Evolutionary conservation across 2,797 vertebrate genomes (phyloP), one percentile per base, ranked within the genome.

Genomic region (Hippocampus kuda): DNA sequence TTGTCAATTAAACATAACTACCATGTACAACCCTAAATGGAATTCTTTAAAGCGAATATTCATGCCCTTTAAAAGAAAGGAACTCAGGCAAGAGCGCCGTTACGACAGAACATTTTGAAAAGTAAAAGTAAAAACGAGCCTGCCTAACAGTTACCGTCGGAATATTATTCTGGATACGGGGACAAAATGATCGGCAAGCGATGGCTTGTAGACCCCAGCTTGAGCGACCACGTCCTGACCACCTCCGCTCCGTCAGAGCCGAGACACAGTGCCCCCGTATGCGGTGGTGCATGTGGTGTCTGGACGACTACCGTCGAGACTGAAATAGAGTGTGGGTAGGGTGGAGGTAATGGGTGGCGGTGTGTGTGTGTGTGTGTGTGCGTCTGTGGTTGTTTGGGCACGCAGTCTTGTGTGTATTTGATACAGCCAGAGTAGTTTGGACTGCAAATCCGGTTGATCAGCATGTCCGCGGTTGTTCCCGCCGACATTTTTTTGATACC

Each of bases 311-410:
- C 81, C 73, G 77, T 83, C 78, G 79, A 77, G 87, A 88, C 86
- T 85, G 81, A 87, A 88, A 88, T 88, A 88, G 87, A 84, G 83
- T 85, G 81, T 75, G 88, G 85, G 80, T 79, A 85, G 84, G 75
- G 77, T 83, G 81, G 84, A 78, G 79, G 84, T 81, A 83, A 38
- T 8, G 34, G 34, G 34, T 38, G 34, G 34, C 34, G 34, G 34
- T 38, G 34, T 38, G 34, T 38, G 34, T 38, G 34, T 38, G 80
- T 83, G 86, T 80, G 81, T 73, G 72, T 80, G 77, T 79, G 77
- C 75, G 72, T 72, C n/a, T 74, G 76, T 69, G 74, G 53, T 66
- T 77, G 74, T 78, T 70, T 81, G 81, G 80, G 71, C 78, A 79
- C 73, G 77, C 77, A 78, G 74, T 69, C 75, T 70, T 79, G 65